Percentiles rank a stretch among this genome's conserved stretches.
These are phyloP conservation scores for Masticophis lateralis DNA, from an alignment of 2,797 vertebrate species.

Conservation along the genomic window DNA sequence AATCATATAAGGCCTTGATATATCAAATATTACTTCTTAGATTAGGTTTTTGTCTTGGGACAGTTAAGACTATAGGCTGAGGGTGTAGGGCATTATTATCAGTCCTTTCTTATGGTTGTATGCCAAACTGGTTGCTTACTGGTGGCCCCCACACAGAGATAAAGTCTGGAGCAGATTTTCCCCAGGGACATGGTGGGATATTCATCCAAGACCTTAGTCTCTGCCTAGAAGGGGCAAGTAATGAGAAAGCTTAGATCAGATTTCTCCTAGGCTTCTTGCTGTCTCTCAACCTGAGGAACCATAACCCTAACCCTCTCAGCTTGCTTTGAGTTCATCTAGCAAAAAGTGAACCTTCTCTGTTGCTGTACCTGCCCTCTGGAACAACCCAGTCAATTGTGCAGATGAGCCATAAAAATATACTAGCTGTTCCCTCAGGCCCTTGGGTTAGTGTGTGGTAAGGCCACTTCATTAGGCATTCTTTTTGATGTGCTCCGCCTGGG, in stretches of 20 bases:
- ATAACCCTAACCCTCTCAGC: not conserved
- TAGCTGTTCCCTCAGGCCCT: not conserved
- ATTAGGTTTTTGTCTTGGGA: not conserved
- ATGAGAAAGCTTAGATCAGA: not conserved
- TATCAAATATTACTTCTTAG: not conserved
- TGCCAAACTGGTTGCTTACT: not conserved
- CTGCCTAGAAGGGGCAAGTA: not conserved
- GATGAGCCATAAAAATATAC: not conserved
- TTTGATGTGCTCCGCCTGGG: not conserved
- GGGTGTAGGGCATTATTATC: not conserved
- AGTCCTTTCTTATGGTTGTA: not conserved
- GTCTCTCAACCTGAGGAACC: not conserved
- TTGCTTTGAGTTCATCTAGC: not conserved
- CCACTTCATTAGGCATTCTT: not conserved
- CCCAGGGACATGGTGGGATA: not conserved
- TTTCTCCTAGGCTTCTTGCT: not conserved
- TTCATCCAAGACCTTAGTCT: not conserved
- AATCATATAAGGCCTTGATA: not conserved
- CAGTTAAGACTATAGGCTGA: not conserved
- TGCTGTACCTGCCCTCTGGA: not conserved
- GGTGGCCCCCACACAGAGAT: not conserved
- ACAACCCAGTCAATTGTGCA: not conserved
- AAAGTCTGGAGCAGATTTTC: not conserved
- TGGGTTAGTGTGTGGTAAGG: not conserved
- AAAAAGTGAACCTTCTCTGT: not conserved